These are phyloP conservation scores for Periophthalmus magnuspinnatus DNA, from an alignment of 2,797 vertebrate species.

Conservation along the genomic window DNA sequence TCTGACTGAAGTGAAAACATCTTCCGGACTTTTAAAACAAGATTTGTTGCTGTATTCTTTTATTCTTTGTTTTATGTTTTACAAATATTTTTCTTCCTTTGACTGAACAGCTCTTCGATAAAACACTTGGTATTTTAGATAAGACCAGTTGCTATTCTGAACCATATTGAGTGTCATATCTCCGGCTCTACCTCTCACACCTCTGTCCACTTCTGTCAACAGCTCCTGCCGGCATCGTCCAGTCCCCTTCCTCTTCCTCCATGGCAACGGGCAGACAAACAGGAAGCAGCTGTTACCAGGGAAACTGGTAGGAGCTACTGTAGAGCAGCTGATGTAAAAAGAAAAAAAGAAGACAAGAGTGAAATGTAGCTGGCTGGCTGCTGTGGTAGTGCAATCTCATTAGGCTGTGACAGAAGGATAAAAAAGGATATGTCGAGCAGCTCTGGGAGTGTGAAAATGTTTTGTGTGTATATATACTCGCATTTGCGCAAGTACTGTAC, in stretches of 20 bases:
- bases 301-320: constrained; percentile 71
- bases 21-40: no score
- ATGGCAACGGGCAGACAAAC: constrained; percentile 74
- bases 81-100: not conserved
- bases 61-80: no score
- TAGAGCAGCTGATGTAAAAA: constrained; percentile 67
- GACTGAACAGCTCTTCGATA: not conserved
- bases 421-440: constrained; percentile 47
- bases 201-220: constrained; percentile 34
- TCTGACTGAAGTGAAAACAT: no score
- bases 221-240: constrained; percentile 4
- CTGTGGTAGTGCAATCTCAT: constrained; percentile 69
- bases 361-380: constrained; percentile 12
- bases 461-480: constrained; percentile 22
- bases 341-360: constrained; percentile 44
- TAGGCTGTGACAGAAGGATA: constrained; percentile 59
- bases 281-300: constrained; percentile 82
- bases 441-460: constrained; percentile 44
- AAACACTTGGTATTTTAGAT: not conserved
- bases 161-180: constrained; percentile 13
- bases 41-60: no score
- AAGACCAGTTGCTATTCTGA: constrained; percentile 15
- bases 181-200: constrained; percentile 8
- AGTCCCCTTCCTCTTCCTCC: constrained; percentile 33
- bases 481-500: constrained; percentile 63